Base-by-base conservation (phyloP, 35 echinoderm and acorn worm species). In the Heliocidaris tuberculata region DNA sequence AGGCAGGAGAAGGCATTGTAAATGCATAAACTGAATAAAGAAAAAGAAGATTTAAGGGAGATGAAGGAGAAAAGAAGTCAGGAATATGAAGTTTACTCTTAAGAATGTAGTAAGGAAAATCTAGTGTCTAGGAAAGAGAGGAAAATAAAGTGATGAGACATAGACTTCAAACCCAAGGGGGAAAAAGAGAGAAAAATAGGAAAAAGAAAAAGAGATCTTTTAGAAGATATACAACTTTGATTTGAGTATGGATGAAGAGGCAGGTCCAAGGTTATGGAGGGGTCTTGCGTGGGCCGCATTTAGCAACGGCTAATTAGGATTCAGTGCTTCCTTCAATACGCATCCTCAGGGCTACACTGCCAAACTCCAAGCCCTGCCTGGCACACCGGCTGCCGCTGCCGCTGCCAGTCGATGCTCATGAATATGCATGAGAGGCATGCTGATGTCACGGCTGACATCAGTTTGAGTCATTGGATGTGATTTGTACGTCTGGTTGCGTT, bases 401-500 rank as follows among this genome's bases (percentile, higher is more conserved):
- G 29, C 48, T 16, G 17, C 4, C 50, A 48, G 91, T 93, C 91
- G 50, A 93, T 93, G 16, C 91, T 56, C 47, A 59, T 93, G 91
- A 49, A 93, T 93, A 93, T 93, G 91, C 91, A 93, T 93, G 91
- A 93, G 31, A 16, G 15, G 87, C 17, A 31, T 93, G 47, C 91
- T 93, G 91, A 93, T 93, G 91, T 93, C 91, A 93, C 50, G 47
- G 91, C 91, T 93, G 91, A 93, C 31, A 52, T 93, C 91, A 52
- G 29, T 49, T 93, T 93, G 91, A 93, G 49, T 93, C 91, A 93
- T 59, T 93, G 91, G 91, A 52, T 93, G 91, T 27, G 48, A 93
- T 93, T 59, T 93, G 48, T 93, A 93, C 50, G 50, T 93, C 91
- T 93, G 48, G 47, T 93, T 93, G n/a, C 50, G 50, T 93, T 93